Evolutionary conservation across 2,113 vertebrate genomes (phyloP), one percentile per base, ranked within the genome.

Genomic region (Oplegnathus fasciatus): DNA sequence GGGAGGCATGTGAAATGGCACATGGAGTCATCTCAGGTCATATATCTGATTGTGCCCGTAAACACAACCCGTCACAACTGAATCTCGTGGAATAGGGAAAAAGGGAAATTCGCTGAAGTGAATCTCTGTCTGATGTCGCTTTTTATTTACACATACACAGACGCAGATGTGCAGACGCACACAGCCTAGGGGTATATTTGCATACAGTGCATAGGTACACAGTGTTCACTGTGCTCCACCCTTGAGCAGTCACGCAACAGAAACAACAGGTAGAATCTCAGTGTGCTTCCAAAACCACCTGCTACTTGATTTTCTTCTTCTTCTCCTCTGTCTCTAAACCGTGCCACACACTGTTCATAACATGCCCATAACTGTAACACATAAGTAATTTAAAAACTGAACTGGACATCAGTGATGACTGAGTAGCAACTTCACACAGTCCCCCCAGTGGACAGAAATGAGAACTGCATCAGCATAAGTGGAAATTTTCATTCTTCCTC

Each of bases 371-470:
- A 40, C 10, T 14, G 26, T 77, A n/a, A n/a, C n/a, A n/a, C n/a
- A n/a, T n/a, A n/a, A n/a, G n/a, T n/a, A n/a, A n/a, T n/a, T n/a
- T n/a, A n/a, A n/a, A n/a, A 71, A 88, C 44, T 87, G 57, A 78
- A 61, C 6, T 11, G 48, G 50, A 75, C 64, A 61, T 64, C 64
- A 77, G 60, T 37, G 18, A 24, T n/a, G 34, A 67, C 75, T 74
- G 20, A 24, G 14, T 1, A 65, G 69, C 8, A 58, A 75, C 85
- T 74, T 87, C 84, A 84, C 81, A 82, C 66, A 82, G 80, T 87
- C 93, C 92, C 88, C 81, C 92, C 66, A 32, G 91, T 94, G 93
- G 93, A 84, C 28, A 71, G 15, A 32, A 22, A 55, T 7, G 2
- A 52, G 28, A 91, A 90, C 68, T 86, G 76, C 90, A 85, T 0